Base-by-base conservation (phyloP, 2,113 vertebrate species). In the Ranitomeya imitator region DNA sequence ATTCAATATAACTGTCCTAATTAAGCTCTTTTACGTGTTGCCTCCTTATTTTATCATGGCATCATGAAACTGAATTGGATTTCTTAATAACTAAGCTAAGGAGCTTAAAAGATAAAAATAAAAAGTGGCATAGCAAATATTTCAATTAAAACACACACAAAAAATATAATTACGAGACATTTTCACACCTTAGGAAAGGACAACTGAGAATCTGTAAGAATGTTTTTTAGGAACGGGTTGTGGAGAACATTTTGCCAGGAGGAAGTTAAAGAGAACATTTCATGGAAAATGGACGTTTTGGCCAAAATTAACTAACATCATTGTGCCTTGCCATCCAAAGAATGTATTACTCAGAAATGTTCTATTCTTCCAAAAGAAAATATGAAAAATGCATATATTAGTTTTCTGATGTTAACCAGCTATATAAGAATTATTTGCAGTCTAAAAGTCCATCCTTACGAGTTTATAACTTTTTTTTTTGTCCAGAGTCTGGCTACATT, bases 321-420 rank as follows among this genome's bases (percentile, higher is more conserved):
- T 13, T 83, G 63, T 67, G 23, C 19, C 18, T 12, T 83, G 60
- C 81, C 60, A 83, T 83, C 19, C 81, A 83, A 83, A 31, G 23
- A 67, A 52, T 83, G 14, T 83, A 67, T 54, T 83, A 37, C 21
- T 37, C 45, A 67, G 60, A 83, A 83, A 67, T n/a, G 13, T 83
- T 45, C 15, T 63, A n/a, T 52, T 37, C 61, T 67, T 67, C 55
- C 81, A 52, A 83, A 37, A 65, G 63, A 31, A 79, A 51, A 79
- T 79, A 52, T 45, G 15, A 80, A 80, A 26, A 59, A 80, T 80
- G 15, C 55, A 61, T 60, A 80, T 80, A 60, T 80, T 80, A 60
- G 16, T 61, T 19, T 81, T 63, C 55, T 81, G 57, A 83, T 67
- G 61, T 67, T 67, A 52, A 83, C 81, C 81, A 67, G 81, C 61